These are phyloP conservation scores for Jacana jacana DNA, from an alignment of 2,113 vertebrate species.

Conservation along the genomic window DNA sequence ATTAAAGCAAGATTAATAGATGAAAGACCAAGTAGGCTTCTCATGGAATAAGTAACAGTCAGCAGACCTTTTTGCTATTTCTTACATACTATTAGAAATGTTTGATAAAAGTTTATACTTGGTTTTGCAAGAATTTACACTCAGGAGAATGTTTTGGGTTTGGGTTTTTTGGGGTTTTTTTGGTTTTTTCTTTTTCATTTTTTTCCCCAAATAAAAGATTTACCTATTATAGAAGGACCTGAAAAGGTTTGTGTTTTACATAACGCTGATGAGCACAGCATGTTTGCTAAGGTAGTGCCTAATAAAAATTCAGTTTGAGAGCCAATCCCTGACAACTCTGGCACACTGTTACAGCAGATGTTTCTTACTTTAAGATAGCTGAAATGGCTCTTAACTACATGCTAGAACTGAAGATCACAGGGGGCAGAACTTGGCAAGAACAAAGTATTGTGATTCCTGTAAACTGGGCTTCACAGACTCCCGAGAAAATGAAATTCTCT, in stretches of 20 bases:
- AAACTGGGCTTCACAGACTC: background rate
- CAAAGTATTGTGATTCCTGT: background rate
- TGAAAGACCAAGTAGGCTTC: background rate
- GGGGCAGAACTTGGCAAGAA: background rate
- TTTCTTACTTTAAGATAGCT: background rate
- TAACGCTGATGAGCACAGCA: background rate
- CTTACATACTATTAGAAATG: background rate
- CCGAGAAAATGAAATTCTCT: background rate
- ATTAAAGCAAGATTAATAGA: background rate
- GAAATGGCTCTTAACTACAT: background rate
- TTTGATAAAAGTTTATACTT: background rate
- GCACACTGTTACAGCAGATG: slow-evolving; percentile 10
- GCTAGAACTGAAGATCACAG: background rate
- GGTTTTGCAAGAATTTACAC: background rate
- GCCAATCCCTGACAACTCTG: background rate
- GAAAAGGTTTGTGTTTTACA: background rate
- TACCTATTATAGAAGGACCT: background rate
- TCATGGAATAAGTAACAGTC: background rate
- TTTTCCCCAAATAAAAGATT: background rate
- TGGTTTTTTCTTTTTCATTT: too few relatives aligned
- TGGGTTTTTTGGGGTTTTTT: too few relatives aligned
- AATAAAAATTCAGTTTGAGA: background rate
- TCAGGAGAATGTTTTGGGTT: background rate
- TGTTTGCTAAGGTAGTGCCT: background rate
- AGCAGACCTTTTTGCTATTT: background rate